These are phyloP conservation scores for Charadrius vociferus DNA, from an alignment of 2,113 vertebrate species.

Conservation along the genomic window DNA sequence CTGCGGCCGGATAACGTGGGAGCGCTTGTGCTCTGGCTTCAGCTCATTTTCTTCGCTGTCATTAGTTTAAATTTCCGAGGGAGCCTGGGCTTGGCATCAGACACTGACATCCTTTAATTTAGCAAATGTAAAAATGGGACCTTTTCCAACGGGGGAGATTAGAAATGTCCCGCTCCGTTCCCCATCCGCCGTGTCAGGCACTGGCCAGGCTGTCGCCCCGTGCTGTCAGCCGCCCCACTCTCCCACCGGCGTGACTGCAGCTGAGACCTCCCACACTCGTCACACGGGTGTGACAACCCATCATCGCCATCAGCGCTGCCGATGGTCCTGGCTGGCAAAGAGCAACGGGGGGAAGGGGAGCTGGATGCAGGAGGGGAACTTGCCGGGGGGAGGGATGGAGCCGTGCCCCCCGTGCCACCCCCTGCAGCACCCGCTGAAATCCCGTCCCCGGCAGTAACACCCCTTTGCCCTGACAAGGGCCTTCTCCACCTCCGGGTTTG, in stretches of 20 bases:
- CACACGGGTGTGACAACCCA: background rate
- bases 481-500: background rate
- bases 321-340: background rate
- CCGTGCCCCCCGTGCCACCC: no score
- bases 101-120: constrained; percentile 27
- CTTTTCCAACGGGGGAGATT: constrained; percentile 23
- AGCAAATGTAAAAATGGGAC: constrained; percentile 42
- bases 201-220: background rate
- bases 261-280: constrained; percentile 45
- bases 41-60: constrained; percentile 5
- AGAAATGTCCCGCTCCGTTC: background rate
- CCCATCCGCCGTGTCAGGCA: background rate
- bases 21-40: background rate
- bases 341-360: background rate
- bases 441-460: background rate
- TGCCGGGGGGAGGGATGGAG: background rate
- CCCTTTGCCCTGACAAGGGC: background rate
- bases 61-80: constrained; percentile 50
- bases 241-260: background rate
- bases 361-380: background rate
- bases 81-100: constrained; percentile 34
- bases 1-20: background rate
- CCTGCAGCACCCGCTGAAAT: accelerated
- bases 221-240: background rate
- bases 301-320: background rate